Evolutionary conservation across 2,797 vertebrate genomes (phyloP).

Genomic region (Anniella stebbinsi): DNA sequence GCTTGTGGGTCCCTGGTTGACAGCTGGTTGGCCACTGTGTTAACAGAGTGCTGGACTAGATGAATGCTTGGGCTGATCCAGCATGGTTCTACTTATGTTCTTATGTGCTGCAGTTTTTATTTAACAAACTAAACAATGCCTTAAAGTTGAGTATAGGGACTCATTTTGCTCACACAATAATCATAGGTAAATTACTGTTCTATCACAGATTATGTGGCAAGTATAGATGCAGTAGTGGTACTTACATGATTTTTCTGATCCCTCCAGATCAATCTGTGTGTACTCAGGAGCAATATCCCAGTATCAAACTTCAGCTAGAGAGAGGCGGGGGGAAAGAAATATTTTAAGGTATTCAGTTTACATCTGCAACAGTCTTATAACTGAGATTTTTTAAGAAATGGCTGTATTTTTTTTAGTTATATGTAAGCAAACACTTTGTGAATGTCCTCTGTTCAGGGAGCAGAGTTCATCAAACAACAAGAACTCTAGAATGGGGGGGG

Average conservation of each 20-base stretch:
- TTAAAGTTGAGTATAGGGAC: not conserved
- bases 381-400: not conserved
- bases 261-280: constrained; percentile 95
- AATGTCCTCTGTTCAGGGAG: constrained; percentile 26
- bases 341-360: not conserved
- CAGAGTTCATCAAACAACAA: constrained; percentile 22
- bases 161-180: not conserved
- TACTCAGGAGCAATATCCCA: constrained; percentile 90
- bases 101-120: too few relatives aligned
- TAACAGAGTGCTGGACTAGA: too few relatives aligned
- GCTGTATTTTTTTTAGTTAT: constrained; percentile 31
- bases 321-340: not conserved
- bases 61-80: too few relatives aligned
- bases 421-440: constrained; percentile 29
- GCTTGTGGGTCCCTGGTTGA: too few relatives aligned
- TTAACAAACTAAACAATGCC: not conserved
- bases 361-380: not conserved
- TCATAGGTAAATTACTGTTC: not conserved
- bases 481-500: not conserved
- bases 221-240: not conserved
- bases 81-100: too few relatives aligned
- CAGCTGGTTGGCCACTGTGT: too few relatives aligned
- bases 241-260: constrained; percentile 95
- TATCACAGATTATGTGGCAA: not conserved
- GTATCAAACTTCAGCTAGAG: constrained; percentile 90